Base-by-base conservation (phyloP, 2,888 invertebrate genomes). In the Tetranychus truncatus region DNA sequence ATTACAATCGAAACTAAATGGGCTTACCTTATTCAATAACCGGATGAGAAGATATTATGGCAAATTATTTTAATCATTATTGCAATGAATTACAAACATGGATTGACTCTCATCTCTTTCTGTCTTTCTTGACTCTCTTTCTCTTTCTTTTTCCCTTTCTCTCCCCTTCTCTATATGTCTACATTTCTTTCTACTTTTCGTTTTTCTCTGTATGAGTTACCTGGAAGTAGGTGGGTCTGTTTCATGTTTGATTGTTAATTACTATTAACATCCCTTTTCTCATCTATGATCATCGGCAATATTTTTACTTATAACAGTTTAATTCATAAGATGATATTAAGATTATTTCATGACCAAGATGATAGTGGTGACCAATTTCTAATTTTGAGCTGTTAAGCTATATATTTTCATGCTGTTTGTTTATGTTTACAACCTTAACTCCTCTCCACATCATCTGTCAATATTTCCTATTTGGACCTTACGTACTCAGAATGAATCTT, bases 141-240 rank as follows among this genome's bases (percentile, higher is more conserved):
- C 69, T 69, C 21, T 69, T 24, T 69, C 21, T 21, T 11, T 21
- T 24, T 69, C 21, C 34, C 21, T 18, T n/a, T n/a, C 67, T 67
- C 67, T 67, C n/a, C n/a, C 67, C 9, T 21, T 67, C n/a, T n/a
- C 67, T 67, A 18, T 67, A 65, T 65, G 18, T 67, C 67, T 67
- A 6, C 21, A 9, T 69, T 24, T 20, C 18, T 24, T 69, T 24
- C 5, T 20, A 20, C 20, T 21, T 24, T 21, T 69, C 69, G 34
- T 6, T 66, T 66, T 34, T 34, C 24, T 34, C 3, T 34, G 34
- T 34, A 34, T 34, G 34, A 34, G 34, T 34, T 55, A 55, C 55
- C 55, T 55, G 55, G 55, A 55, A 55, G 55, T 7, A 55, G 55
- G 55, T 7, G 55, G 8, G 15, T 55, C 15, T 3, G 4, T 55